These are phyloP conservation scores for Hiodon tergisus DNA, from an alignment of 2,113 vertebrate genomes.

Conservation along the genomic window DNA sequence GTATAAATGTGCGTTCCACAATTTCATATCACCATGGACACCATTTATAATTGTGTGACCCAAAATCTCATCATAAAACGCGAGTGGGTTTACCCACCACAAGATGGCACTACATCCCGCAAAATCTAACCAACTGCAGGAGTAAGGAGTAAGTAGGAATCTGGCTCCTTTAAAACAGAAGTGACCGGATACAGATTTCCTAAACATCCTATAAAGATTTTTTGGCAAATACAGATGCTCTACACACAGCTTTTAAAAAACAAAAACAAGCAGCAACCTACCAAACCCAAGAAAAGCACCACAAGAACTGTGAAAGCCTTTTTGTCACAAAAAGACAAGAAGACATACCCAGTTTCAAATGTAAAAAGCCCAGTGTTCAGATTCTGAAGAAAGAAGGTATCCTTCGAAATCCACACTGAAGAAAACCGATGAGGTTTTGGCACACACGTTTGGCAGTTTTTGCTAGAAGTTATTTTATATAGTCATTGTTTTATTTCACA, in stretches of 20 bases:
- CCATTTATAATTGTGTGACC: not conserved
- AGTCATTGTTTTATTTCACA: no score
- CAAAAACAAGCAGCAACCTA: not conserved
- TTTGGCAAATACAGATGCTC: not conserved
- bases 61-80: not conserved
- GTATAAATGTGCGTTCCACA: not conserved
- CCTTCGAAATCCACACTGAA: not conserved
- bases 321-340: not conserved
- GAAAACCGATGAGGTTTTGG: not conserved
- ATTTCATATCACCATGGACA: not conserved
- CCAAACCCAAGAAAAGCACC: constrained; percentile 3
- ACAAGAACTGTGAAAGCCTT: not conserved
- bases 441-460: not conserved
- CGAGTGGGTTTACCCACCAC: not conserved
- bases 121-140: not conserved
- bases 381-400: not conserved
- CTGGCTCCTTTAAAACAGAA: not conserved
- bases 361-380: not conserved
- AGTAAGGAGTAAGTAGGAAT: not conserved
- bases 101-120: constrained; percentile 12
- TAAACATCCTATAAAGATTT: not conserved
- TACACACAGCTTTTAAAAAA: not conserved
- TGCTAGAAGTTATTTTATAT: not conserved
- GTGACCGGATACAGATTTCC: not conserved
- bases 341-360: not conserved